These are phyloP conservation scores for Teleogryllus occipitalis DNA, from an alignment of 1,140 invertebrate genomes.

Conservation along the genomic window DNA sequence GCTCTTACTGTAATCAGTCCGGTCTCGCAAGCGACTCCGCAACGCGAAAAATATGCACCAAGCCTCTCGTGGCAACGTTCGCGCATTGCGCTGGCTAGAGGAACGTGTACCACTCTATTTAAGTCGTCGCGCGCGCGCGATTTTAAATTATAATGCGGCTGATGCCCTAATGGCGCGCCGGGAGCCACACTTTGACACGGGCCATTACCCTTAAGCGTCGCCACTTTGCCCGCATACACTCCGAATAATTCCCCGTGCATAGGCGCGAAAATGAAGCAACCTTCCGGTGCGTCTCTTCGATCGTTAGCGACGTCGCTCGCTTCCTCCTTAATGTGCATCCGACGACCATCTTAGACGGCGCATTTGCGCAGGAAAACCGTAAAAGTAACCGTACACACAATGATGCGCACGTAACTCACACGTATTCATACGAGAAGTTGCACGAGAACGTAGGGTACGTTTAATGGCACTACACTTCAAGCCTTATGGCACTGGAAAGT, in stretches of 20 bases:
- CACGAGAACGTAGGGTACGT: no score
- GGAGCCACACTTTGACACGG: neutral
- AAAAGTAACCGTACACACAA: no score
- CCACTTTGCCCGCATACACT: neutral
- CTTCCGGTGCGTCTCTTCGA: neutral
- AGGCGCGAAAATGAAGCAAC: neutral
- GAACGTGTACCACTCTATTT: neutral
- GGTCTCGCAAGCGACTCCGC: neutral
- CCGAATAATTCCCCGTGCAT: neutral
- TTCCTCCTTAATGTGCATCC: no score
- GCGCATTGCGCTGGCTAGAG: neutral
- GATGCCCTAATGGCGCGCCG: neutral
- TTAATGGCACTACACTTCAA: no score
- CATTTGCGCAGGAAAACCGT: no score
- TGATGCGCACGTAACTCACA: no score
- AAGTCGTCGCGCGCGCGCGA: neutral
- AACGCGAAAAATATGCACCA: neutral
- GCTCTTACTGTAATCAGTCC: no score
- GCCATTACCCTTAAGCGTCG: neutral
- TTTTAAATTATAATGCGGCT: slow-evolving; percentile 5
- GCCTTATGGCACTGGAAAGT: no score
- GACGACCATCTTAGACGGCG: no score
- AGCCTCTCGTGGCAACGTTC: neutral
- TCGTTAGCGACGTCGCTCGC: no score
- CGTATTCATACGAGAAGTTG: no score